A percentile compares a stretch with the other conserved stretches of the same genome.
Conservation (phyloP, 2,888 invertebrate species). For the Pammene aurita region DNA sequence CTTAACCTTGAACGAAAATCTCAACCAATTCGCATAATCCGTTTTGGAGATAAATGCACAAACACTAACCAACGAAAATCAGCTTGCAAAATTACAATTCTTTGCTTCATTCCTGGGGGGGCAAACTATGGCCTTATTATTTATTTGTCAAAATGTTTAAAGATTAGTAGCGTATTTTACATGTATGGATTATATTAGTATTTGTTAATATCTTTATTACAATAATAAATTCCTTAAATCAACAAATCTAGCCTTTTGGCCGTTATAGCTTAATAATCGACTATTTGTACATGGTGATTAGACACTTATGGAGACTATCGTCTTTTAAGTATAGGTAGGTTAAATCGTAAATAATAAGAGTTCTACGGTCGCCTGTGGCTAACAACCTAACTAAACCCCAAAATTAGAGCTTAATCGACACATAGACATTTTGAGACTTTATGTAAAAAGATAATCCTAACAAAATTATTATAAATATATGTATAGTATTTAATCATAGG, state of each 20-base stretch:
- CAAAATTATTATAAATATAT: conserved; percentile 44
- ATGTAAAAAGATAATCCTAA: conserved; percentile 47
- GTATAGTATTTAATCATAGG: conserved; percentile 49
- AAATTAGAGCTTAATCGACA: conserved; percentile 64
- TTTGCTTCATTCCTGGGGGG: too few relatives aligned
- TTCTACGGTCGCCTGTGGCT: conserved; percentile 53
- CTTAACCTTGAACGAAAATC: too few relatives aligned
- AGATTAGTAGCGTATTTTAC: neutral
- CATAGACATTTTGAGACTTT: conserved; percentile 49
- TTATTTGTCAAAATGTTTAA: too few relatives aligned
- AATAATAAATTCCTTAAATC: conserved; percentile 19
- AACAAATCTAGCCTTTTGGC: conserved; percentile 29
- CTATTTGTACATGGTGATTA: conserved; percentile 15
- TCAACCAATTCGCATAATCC: too few relatives aligned
- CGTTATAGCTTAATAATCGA: conserved; percentile 17
- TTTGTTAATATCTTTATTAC: conserved; percentile 28
- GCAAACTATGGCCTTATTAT: too few relatives aligned
- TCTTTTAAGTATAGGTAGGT: conserved; percentile 18
- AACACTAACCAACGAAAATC: too few relatives aligned
- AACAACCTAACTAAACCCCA: conserved; percentile 56
- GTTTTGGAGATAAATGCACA: too few relatives aligned
- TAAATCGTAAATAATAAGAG: conserved; percentile 22
- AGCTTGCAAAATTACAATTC: too few relatives aligned
- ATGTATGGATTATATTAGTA: conserved; percentile 16
- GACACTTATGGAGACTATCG: conserved; percentile 17